Evolutionary conservation across 2,888 invertebrate genomes (phyloP), one percentile per base, ranked within the genome.

Genomic region (Macrophya alboannulata): DNA sequence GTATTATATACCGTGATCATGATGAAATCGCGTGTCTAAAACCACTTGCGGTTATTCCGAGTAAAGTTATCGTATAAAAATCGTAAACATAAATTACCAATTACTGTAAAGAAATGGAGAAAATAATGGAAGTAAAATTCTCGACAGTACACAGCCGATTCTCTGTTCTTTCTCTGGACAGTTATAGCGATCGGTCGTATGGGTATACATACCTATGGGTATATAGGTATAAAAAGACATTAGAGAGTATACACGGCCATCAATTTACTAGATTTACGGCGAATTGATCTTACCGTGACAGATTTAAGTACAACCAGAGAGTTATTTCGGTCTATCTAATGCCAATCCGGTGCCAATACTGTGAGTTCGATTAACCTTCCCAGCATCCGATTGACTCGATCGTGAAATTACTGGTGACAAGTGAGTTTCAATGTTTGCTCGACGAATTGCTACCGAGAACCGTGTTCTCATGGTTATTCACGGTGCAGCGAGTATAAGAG

Each of bases 401-500:
- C 81, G 43, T 62, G 62, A 81, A 81, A 62, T 81, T 62, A 81
- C 81, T 31, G 43, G 59, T 43, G 81, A 62, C 81, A 81, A 81
- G 59, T 62, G 59, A 81, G 59, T 81, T n/a, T 17, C 62, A 51
- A 81, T 81, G 81, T 81, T 81, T 81, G 81, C 55, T 81, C 81
- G n/a, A 62, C 62, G 62, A 81, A 81, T 81, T 81, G 81, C 81
- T 43, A 62, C 21, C 81, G 62, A 43, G 62, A 43, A 59, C 4
- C 17, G 40, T 40, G n/a, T 21, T 21, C 59, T 40, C n/a, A 17
- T 17, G 59, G 37, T 21, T 25, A 79, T 59, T 21, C n/a, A 31
- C 17, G n/a, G n/a, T n/a, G n/a, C n/a, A 25, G 51, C 51, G 72
- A 4, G n/a, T 31, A 71, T 12, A 31, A 31, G 31, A 48, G 6